phyloP scores from a whole-genome alignment of 1,140 invertebrate species.

The Brachionus rubens region DNA sequence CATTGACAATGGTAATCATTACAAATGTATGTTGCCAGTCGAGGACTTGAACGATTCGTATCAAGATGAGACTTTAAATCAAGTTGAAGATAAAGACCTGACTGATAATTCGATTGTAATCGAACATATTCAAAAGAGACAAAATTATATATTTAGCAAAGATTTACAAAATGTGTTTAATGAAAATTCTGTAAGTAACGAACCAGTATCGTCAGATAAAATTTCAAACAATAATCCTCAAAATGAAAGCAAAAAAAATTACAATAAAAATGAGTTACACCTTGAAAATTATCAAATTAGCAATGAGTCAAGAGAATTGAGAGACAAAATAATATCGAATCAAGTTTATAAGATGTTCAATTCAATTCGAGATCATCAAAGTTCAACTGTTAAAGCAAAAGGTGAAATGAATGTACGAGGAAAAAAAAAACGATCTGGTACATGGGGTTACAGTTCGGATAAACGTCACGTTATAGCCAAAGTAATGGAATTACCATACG shows the following conservation, averaged over 20 bases:
- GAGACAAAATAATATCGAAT: slow-evolving; percentile 17
- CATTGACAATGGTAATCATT: slow-evolving; percentile 44
- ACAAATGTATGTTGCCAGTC: slow-evolving; percentile 26
- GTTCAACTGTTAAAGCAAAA: slow-evolving; percentile 3
- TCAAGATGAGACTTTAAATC: neutral
- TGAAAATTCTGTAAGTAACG: neutral
- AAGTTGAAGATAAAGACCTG: neutral
- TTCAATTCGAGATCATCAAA: slow-evolving; percentile 38
- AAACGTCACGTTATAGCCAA: slow-evolving; percentile 38
- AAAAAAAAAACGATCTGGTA: neutral
- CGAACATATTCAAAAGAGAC: slow-evolving; percentile 39
- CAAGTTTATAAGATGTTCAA: slow-evolving; percentile 44
- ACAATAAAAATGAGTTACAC: neutral
- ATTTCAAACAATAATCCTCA: neutral
- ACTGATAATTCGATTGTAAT: neutral
- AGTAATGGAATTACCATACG: slow-evolving; percentile 41
- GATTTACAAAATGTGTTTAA: slow-evolving; percentile 19
- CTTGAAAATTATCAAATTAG: no score
- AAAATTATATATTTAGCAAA: slow-evolving; percentile 39
- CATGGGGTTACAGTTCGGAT: slow-evolving; percentile 29
- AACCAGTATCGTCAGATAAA: neutral
- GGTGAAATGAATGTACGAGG: slow-evolving; percentile 20
- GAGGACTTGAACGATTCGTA: neutral
- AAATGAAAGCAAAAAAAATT: neutral
- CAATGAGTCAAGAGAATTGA: neutral